Evolutionary conservation across 2,113 vertebrate genomes (phyloP).

Genomic region (Callaeas wilsoni): DNA sequence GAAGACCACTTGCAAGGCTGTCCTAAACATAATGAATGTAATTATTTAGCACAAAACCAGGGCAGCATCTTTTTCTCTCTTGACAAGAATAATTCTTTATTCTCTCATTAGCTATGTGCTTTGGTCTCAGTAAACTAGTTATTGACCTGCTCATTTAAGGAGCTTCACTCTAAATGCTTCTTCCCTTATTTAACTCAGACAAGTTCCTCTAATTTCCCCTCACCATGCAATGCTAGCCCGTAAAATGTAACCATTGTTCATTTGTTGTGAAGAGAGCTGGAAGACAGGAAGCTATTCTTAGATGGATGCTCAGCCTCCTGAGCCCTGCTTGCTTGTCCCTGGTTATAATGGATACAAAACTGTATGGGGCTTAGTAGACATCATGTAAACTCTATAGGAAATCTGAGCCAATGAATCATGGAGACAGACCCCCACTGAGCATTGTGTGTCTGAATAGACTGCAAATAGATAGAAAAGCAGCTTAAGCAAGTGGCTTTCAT

Average conservation of each 20-base stretch:
- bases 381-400: slow-evolving; percentile 80
- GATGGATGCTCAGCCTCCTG: slow-evolving; percentile 68
- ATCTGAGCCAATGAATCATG: slow-evolving; percentile 79
- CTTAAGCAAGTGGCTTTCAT: slow-evolving; percentile 72
- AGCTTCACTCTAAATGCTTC: slow-evolving; percentile 69
- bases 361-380: slow-evolving; percentile 76
- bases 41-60: slow-evolving; percentile 78
- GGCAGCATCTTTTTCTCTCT: slow-evolving; percentile 70
- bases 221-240: slow-evolving; percentile 37
- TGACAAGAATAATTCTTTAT: slow-evolving; percentile 81
- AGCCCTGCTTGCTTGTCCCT: slow-evolving; percentile 73
- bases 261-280: slow-evolving; percentile 69
- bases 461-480: slow-evolving; percentile 72
- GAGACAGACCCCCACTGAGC: slow-evolving; percentile 73
- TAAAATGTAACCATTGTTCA: slow-evolving; percentile 72
- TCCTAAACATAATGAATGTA: slow-evolving; percentile 76
- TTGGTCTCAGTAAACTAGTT: slow-evolving; percentile 78
- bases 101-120: slow-evolving; percentile 76
- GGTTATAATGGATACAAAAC: slow-evolving; percentile 80
- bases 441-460: slow-evolving; percentile 77
- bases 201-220: slow-evolving; percentile 68
- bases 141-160: slow-evolving; percentile 78
- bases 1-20: slow-evolving; percentile 73
- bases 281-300: slow-evolving; percentile 70
- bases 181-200: slow-evolving; percentile 78